Evolutionary conservation across 2,113 vertebrate genomes (phyloP).

Genomic region (Triplophysa dalaica): DNA sequence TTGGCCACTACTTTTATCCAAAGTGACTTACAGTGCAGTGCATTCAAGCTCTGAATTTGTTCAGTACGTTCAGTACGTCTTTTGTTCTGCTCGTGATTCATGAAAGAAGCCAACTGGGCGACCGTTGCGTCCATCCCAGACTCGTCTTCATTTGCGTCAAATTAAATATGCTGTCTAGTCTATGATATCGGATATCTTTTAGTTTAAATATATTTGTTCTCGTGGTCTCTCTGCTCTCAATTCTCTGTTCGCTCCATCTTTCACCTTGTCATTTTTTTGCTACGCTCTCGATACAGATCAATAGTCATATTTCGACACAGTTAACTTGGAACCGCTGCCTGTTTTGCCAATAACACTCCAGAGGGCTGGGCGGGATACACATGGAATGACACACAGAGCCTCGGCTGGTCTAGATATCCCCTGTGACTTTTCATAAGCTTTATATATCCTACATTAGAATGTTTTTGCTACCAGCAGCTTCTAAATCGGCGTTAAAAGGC

Average conservation of each 20-base stretch:
- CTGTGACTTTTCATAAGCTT: conserved; percentile 20
- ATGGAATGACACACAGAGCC: not conserved
- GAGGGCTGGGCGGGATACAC: conserved; percentile 1
- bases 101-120: no score
- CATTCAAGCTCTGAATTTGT: no score
- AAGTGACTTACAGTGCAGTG: no score
- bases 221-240: no score
- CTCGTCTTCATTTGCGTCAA: conserved; percentile 21
- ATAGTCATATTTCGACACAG: conserved; percentile 68
- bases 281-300: conserved; percentile 58
- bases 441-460: conserved; percentile 13
- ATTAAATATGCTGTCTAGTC: conserved; percentile 40
- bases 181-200: not conserved
- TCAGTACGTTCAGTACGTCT: no score
- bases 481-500: conserved; percentile 24
- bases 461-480: conserved; percentile 1
- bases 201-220: no score
- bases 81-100: no score
- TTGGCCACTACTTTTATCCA: no score
- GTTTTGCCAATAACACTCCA: conserved; percentile 72
- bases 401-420: not conserved
- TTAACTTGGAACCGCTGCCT: conserved; percentile 72
- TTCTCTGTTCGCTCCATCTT: not conserved
- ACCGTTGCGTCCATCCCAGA: no score
- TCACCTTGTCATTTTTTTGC: not conserved